Conservation (phyloP, 2,888 invertebrate species). For the Orthosia incerta region DNA sequence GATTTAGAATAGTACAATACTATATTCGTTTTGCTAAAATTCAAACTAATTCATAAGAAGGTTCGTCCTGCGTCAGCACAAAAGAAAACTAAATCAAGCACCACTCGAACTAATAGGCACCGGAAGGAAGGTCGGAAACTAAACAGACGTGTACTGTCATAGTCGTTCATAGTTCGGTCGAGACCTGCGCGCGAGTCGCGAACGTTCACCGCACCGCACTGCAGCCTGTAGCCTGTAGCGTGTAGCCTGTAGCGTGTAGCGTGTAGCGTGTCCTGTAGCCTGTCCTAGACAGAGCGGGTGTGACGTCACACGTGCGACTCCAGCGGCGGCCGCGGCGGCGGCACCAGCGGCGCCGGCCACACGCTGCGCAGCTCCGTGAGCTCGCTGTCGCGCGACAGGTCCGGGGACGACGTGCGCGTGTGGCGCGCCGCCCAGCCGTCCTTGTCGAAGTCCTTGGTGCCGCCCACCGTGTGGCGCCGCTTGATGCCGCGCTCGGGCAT, state of each 20-base stretch:
- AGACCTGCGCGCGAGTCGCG: slow-evolving; percentile 25
- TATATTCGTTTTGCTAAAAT: slow-evolving; percentile 65
- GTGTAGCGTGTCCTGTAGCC: background rate
- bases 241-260: slow-evolving; percentile 18
- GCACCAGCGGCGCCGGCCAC: slow-evolving; percentile 80
- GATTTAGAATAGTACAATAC: slow-evolving; percentile 65
- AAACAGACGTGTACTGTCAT: slow-evolving; percentile 56
- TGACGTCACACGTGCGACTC: slow-evolving; percentile 75
- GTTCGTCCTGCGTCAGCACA: slow-evolving; percentile 73
- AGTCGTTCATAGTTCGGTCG: slow-evolving; percentile 52
- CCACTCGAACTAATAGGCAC: slow-evolving; percentile 72
- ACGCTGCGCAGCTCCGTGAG: slow-evolving; percentile 77
- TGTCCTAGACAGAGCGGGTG: slow-evolving; percentile 57
- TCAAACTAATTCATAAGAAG: slow-evolving; percentile 61
- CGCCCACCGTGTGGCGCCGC: slow-evolving; percentile 97
- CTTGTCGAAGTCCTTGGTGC: slow-evolving; percentile 95
- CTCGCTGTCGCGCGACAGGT: slow-evolving; percentile 84
- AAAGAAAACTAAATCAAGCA: slow-evolving; percentile 71
- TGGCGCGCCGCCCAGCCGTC: slow-evolving; percentile 92
- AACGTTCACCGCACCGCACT: slow-evolving; percentile 14
- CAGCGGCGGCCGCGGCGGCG: slow-evolving; percentile 74
- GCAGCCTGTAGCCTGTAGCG: background rate
- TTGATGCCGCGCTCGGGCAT: slow-evolving; percentile 96
- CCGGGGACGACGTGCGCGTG: slow-evolving; percentile 91
- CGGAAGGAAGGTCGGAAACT: slow-evolving; percentile 63